phyloP scores from a whole-genome alignment of 2,888 invertebrate genomes.

The Mayetiola destructor region DNA sequence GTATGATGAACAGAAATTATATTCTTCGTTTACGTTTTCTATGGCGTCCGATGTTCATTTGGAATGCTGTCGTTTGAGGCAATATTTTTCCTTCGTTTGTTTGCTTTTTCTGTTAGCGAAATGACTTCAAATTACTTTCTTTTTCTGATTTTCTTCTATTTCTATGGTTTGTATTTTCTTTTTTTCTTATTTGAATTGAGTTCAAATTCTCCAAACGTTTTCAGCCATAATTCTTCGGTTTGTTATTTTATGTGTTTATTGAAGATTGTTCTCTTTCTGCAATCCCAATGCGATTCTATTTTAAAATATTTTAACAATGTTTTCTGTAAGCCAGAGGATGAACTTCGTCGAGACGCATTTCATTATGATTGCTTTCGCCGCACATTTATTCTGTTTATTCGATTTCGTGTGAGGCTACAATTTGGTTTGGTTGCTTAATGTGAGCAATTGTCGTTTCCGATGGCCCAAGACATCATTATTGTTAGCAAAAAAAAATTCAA shows the following conservation, averaged over 20 bases:
- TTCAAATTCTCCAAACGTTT: background rate
- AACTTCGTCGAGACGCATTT: too few species aligned
- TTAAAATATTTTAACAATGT: too few species aligned
- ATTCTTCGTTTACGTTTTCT: conserved; percentile 11
- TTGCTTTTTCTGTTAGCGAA: background rate
- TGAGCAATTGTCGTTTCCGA: too few species aligned
- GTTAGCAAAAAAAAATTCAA: too few species aligned
- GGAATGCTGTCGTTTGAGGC: background rate
- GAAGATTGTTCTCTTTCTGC: background rate
- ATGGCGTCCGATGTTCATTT: conserved; percentile 1
- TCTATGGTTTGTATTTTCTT: background rate
- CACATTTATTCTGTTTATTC: too few species aligned
- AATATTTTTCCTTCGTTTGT: background rate
- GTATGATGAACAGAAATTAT: conserved; percentile 16
- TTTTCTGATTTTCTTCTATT: background rate
- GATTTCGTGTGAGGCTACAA: too few species aligned
- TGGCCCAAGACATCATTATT: too few species aligned
- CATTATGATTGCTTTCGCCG: too few species aligned
- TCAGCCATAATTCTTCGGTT: conserved; percentile 6
- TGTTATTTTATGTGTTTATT: conserved; percentile 9
- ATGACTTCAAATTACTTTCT: too few species aligned
- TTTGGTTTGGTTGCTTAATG: too few species aligned
- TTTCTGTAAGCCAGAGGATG: too few species aligned
- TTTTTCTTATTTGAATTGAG: background rate
- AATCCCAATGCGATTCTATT: too few species aligned